A percentile compares a stretch with the other conserved stretches of the same genome.
Conservation (phyloP, 2,113 vertebrate genomes). For the Probosciger aterrimus region DNA sequence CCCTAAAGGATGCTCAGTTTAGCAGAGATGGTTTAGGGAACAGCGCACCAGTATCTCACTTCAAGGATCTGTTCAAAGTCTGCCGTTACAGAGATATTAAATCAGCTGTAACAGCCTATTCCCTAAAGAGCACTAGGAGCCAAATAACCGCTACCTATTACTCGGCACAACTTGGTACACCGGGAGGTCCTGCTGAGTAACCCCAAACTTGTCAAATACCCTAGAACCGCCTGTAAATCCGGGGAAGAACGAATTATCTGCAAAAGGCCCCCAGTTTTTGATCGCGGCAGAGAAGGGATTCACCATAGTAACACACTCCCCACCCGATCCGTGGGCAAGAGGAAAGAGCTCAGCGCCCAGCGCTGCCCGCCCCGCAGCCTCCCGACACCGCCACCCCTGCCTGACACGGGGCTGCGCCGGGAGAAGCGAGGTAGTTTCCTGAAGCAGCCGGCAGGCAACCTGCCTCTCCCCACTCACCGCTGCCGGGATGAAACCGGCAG, state of each 20-base stretch:
- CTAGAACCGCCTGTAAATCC: not conserved
- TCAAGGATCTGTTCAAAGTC: not conserved
- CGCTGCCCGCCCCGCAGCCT: not conserved
- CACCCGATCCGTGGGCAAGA: not conserved
- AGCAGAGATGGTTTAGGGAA: slow-evolving; percentile 30
- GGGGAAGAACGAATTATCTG: not conserved
- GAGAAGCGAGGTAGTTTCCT: not conserved
- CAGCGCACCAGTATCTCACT: slow-evolving; percentile 9
- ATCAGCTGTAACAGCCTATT: not conserved
- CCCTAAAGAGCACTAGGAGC: not conserved
- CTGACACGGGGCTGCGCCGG: not conserved
- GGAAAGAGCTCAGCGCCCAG: not conserved
- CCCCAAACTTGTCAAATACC: not conserved
- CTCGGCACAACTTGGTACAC: not conserved
- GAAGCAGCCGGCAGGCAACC: not conserved
- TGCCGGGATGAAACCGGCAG: not conserved
- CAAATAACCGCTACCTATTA: not conserved
- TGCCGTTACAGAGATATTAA: not conserved
- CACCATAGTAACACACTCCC: not conserved
- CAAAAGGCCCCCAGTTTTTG: not conserved
- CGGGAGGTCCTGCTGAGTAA: not conserved
- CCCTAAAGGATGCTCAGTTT: slow-evolving; percentile 49
- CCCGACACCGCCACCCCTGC: not conserved
- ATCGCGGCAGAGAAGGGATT: not conserved
- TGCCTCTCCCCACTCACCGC: not conserved